Evolutionary conservation across 2,888 invertebrate species (phyloP).

Genomic region (Elegia similella): DNA sequence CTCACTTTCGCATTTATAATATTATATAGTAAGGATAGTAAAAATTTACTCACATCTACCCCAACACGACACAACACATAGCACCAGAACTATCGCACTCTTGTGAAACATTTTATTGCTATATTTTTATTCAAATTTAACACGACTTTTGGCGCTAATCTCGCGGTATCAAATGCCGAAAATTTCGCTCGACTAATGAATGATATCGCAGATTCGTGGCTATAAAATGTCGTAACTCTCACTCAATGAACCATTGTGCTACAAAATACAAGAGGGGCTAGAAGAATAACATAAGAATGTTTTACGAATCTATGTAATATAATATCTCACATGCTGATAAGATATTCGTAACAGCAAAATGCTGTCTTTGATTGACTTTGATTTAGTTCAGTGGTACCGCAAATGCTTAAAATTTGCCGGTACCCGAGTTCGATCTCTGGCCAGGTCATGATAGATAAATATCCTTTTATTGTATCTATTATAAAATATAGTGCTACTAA

Average conservation of each 20-base stretch:
- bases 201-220: conserved; percentile 20
- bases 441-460: too few species aligned
- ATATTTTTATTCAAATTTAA: not conserved
- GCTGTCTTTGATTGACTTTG: too few species aligned
- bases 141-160: conserved; percentile 16
- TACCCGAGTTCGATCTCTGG: too few species aligned
- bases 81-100: not conserved
- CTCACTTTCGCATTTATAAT: too few species aligned
- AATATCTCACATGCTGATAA: too few species aligned
- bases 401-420: too few species aligned
- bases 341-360: too few species aligned
- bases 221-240: conserved; percentile 26
- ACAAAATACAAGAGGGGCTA: not conserved
- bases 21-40: not conserved
- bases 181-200: conserved; percentile 17
- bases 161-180: conserved; percentile 28
- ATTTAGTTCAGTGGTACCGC: too few species aligned
- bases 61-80: conserved; percentile 1
- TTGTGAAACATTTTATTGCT: not conserved
- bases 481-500: too few species aligned
- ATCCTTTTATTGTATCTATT: too few species aligned
- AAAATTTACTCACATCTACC: not conserved
- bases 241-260: conserved; percentile 23
- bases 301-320: too few species aligned
- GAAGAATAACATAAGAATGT: not conserved